A percentile compares a stretch with the other conserved stretches of the same genome.
phyloP scores from a whole-genome alignment of 1,140 invertebrate genomes.

The Plutomurus gul region DNA sequence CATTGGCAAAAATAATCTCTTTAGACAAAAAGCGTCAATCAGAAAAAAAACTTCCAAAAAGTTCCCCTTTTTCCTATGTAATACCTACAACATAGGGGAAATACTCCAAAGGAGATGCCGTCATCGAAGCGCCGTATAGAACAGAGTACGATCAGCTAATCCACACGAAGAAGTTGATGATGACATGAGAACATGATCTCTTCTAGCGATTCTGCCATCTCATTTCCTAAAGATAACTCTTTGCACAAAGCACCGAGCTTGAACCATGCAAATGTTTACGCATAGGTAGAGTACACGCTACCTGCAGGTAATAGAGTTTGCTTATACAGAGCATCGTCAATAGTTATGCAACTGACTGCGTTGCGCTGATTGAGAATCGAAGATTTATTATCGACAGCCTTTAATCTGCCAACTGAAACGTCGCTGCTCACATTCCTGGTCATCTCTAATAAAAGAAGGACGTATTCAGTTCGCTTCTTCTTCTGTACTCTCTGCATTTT shows the following conservation, averaged over 20 bases:
- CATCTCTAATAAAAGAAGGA: too few species aligned
- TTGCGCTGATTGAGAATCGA: too few species aligned
- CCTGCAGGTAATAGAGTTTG: neutral
- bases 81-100: too few species aligned
- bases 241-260: too few species aligned
- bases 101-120: too few species aligned
- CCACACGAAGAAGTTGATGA: neutral
- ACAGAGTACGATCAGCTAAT: neutral
- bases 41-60: neutral
- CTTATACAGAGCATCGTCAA: neutral
- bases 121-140: neutral
- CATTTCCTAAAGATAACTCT: conserved; percentile 7
- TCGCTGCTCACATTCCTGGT: too few species aligned
- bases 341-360: too few species aligned
- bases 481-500: too few species aligned
- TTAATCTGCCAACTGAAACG: too few species aligned
- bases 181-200: conserved; percentile 23
- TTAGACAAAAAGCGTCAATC: neutral
- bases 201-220: conserved; percentile 3
- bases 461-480: too few species aligned
- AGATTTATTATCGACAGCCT: too few species aligned
- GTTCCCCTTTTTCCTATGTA: too few species aligned
- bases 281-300: neutral
- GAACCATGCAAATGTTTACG: neutral
- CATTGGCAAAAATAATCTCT: neutral